Conservation (phyloP, 2,888 invertebrate genomes). For the Odontomyia ornata region DNA sequence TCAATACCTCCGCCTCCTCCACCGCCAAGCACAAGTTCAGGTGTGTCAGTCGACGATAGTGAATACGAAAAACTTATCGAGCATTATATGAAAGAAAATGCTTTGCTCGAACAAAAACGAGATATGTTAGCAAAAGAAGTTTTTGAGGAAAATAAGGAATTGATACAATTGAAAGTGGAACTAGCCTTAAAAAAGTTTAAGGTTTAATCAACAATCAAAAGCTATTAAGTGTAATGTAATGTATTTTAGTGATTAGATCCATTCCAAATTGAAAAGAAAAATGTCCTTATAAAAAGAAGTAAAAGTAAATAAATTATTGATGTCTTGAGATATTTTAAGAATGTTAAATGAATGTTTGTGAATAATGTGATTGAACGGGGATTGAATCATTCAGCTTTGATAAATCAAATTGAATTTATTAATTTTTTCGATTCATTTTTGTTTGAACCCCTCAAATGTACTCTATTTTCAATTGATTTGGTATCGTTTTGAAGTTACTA, state of each 20-base stretch:
- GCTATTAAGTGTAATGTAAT: conserved; percentile 50
- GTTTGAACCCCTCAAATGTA: background rate
- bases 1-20: conserved; percentile 63
- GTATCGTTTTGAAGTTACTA: background rate
- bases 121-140: conserved; percentile 74
- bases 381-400: background rate
- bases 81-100: conserved; percentile 71
- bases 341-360: conserved; percentile 34
- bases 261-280: conserved; percentile 54
- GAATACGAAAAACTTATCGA: conserved; percentile 67
- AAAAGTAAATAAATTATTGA: conserved; percentile 33
- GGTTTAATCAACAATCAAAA: conserved; percentile 27
- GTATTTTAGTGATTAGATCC: conserved; percentile 57
- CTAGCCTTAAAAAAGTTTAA: conserved; percentile 62
- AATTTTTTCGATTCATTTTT: background rate
- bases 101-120: conserved; percentile 74
- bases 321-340: conserved; percentile 41
- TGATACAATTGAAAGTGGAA: conserved; percentile 76
- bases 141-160: conserved; percentile 76
- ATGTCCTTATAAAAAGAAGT: conserved; percentile 23
- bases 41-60: conserved; percentile 51
- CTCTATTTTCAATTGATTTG: background rate
- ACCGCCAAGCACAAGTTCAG: conserved; percentile 55
- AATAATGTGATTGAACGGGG: conserved; percentile 4
- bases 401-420: background rate